Evolutionary conservation across 2,113 vertebrate genomes (phyloP).

Genomic region (Procavia capensis): DNA sequence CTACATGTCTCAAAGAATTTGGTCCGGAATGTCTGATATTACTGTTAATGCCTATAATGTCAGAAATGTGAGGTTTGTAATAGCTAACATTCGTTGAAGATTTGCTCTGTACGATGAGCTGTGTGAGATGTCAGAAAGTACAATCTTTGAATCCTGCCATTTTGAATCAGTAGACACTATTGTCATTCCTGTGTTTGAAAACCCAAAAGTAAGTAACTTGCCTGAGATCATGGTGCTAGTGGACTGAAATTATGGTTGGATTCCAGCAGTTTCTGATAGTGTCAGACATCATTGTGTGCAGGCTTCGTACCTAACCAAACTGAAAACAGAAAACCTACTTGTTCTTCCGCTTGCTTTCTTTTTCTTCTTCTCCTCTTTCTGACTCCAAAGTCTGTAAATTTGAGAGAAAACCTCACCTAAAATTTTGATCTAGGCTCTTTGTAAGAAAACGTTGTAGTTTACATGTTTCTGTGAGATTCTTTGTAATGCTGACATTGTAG

Average conservation of each 20-base stretch:
- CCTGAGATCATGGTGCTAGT: not conserved
- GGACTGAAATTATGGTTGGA: not conserved
- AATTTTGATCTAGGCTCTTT: not conserved
- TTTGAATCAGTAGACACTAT: not conserved
- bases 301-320: not conserved
- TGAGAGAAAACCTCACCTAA: not conserved
- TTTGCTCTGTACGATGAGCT: not conserved
- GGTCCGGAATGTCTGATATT: not conserved
- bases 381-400: not conserved
- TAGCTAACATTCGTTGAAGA: not conserved
- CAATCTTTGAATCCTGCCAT: not conserved
- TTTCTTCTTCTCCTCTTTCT: not conserved
- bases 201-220: not conserved
- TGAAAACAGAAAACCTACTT: not conserved
- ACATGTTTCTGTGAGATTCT: not conserved
- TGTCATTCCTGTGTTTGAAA: not conserved
- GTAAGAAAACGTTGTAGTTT: not conserved
- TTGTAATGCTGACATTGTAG: not conserved
- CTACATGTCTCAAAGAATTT: not conserved
- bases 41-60: not conserved
- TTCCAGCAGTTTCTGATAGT: not conserved
- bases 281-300: not conserved
- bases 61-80: not conserved
- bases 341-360: not conserved
- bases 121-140: not conserved